Evolutionary conservation across 2,797 vertebrate species (phyloP).

Genomic region (Linurgus olivaceus): DNA sequence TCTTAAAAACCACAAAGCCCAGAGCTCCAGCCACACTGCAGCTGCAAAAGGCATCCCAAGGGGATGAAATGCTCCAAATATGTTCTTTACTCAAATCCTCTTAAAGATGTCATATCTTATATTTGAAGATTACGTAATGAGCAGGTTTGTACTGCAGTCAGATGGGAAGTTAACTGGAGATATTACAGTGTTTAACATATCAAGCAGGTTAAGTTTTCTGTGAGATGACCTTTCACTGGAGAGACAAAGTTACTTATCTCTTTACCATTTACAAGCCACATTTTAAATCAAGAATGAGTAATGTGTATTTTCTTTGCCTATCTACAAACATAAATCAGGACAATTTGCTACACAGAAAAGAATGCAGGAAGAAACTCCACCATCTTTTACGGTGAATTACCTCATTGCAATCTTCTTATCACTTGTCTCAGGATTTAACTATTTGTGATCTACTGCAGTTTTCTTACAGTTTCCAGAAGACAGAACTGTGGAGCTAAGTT

Average conservation of each 20-base stretch:
- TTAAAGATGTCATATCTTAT: not conserved
- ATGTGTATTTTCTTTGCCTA: not conserved
- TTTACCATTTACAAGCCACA: not conserved
- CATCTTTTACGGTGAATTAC: not conserved
- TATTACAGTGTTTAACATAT: not conserved
- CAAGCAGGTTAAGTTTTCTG: not conserved
- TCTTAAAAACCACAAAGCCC: too few species aligned
- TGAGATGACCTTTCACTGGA: not conserved
- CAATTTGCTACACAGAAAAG: not conserved
- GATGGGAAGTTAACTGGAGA: not conserved
- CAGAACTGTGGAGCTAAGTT: not conserved
- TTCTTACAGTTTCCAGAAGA: not conserved
- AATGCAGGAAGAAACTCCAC: not conserved
- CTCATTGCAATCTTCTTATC: conserved; percentile 20
- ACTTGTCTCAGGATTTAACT: not conserved
- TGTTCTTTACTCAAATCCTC: not conserved
- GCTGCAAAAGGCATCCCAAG: too few species aligned
- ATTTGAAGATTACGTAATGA: not conserved
- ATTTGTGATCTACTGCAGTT: not conserved
- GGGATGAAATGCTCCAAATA: not conserved
- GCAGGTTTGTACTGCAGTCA: not conserved
- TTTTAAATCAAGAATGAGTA: not conserved
- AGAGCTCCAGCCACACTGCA: too few species aligned
- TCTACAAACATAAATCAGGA: not conserved
- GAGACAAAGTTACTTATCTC: not conserved